Conservation (phyloP, 2,113 vertebrate genomes). For the Lophura nycthemera region DNA sequence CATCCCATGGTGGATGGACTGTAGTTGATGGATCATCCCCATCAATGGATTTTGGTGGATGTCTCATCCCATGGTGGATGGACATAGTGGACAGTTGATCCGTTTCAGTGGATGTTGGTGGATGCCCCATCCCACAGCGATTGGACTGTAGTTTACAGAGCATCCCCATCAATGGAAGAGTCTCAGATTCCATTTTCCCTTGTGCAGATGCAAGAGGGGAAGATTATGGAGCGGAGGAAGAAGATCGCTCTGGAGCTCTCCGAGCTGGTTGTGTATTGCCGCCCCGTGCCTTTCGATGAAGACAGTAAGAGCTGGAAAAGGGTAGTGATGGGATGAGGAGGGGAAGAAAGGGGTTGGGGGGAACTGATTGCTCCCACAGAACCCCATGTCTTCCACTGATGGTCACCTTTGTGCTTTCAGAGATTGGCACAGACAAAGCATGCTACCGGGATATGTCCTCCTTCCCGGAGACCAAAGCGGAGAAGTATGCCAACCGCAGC, state of each 20-base stretch:
- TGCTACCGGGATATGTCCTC: conserved; percentile 99
- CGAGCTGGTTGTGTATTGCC: conserved; percentile 95
- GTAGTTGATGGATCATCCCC: not conserved
- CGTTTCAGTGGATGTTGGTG: not conserved
- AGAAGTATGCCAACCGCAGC: conserved; percentile 95
- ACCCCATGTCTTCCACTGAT: not conserved
- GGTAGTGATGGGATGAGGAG: not conserved
- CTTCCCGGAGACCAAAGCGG: conserved; percentile 98
- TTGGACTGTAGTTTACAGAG: not conserved
- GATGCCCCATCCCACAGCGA: not conserved
- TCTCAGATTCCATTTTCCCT: not conserved
- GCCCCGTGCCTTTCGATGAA: conserved; percentile 96
- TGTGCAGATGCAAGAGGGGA: conserved; percentile 92
- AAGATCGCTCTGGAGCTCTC: conserved; percentile 97
- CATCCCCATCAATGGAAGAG: not conserved
- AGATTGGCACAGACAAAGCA: conserved; percentile 94
- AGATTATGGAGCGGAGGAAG: conserved; percentile 98
- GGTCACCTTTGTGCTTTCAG: conserved; percentile 64
- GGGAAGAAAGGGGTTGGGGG: not conserved
- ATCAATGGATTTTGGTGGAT: not conserved
- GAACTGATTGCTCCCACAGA: not conserved
- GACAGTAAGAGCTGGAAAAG: conserved; percentile 86
- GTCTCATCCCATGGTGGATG: too few relatives aligned
- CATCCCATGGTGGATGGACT: not conserved
- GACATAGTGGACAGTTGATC: too few relatives aligned